phyloP scores from a whole-genome alignment of 2,888 invertebrate genomes.

The Stegophylla sp. region DNA sequence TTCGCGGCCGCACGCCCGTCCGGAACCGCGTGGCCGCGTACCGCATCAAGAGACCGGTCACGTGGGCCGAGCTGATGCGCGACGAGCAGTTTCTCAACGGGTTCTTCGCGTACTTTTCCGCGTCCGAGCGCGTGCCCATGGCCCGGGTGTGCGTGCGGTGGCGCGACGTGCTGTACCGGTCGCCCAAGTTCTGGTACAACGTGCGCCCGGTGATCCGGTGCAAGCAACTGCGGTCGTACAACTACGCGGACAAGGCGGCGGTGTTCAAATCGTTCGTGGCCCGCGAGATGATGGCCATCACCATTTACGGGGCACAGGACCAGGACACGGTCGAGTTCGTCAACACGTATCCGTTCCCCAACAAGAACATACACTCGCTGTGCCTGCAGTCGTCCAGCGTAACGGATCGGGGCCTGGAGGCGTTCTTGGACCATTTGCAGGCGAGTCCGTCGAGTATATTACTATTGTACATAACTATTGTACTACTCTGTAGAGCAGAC shows the following conservation, averaged over 20 bases:
- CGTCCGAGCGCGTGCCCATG: conserved; percentile 78
- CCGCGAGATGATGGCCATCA: conserved; percentile 84
- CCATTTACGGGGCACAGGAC: conserved; percentile 84
- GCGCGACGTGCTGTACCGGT: conserved; percentile 86
- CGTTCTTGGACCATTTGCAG: conserved; percentile 86
- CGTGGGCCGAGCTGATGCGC: conserved; percentile 70
- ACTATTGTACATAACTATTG: too few relatives aligned
- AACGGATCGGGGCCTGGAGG: conserved; percentile 88
- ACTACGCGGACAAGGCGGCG: conserved; percentile 65
- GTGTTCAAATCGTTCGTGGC: conserved; percentile 82
- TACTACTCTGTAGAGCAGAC: too few relatives aligned
- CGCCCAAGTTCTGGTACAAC: conserved; percentile 87
- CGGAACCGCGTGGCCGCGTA: conserved; percentile 57
- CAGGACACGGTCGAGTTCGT: conserved; percentile 89
- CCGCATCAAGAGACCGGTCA: conserved; percentile 57
- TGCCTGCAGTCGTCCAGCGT: conserved; percentile 88
- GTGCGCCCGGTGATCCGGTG: conserved; percentile 85
- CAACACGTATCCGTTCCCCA: conserved; percentile 81
- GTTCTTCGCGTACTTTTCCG: conserved; percentile 83
- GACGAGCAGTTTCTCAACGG: conserved; percentile 84
- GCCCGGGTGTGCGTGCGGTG: conserved; percentile 85
- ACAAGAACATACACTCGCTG: conserved; percentile 81
- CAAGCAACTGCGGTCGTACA: conserved; percentile 75
- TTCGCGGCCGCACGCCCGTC: conserved; percentile 64
- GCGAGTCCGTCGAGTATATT: conserved; percentile 66